These are phyloP conservation scores for Tretioscincus oriximinensis DNA, from an alignment of 2,113 vertebrate species.

Conservation along the genomic window DNA sequence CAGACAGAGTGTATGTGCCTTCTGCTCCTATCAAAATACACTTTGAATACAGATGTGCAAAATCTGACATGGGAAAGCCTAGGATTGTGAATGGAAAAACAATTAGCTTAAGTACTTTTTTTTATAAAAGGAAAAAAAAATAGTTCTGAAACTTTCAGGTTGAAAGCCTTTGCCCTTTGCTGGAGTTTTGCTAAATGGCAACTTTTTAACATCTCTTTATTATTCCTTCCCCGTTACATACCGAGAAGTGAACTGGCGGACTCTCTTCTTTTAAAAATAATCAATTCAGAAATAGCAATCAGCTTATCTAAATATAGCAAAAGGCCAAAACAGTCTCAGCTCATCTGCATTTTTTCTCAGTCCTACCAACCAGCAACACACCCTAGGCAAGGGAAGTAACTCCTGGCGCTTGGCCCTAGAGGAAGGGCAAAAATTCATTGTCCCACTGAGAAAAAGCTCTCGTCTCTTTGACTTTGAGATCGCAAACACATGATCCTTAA, in stretches of 20 bases:
- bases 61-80: neutral
- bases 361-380: neutral
- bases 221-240: neutral
- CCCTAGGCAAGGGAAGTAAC: neutral
- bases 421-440: neutral
- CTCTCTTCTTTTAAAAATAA: constrained; percentile 11
- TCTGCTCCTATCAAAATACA: no score
- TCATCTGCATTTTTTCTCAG: constrained; percentile 12
- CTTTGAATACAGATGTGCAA: neutral
- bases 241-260: neutral
- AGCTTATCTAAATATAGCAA: constrained; percentile 4
- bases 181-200: neutral
- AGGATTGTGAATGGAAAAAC: neutral
- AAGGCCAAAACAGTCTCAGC: neutral
- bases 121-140: no score
- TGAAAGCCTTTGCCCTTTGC: no score
- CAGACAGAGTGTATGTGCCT: no score
- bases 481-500: no score
- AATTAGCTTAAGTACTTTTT: neutral
- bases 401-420: neutral
- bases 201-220: neutral
- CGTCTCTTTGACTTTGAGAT: neutral
- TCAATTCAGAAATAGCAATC: constrained; percentile 19
- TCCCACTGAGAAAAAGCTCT: no score
- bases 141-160: neutral